These are phyloP conservation scores for Rosalia funebris DNA, from an alignment of 2,888 invertebrate species.

Conservation along the genomic window DNA sequence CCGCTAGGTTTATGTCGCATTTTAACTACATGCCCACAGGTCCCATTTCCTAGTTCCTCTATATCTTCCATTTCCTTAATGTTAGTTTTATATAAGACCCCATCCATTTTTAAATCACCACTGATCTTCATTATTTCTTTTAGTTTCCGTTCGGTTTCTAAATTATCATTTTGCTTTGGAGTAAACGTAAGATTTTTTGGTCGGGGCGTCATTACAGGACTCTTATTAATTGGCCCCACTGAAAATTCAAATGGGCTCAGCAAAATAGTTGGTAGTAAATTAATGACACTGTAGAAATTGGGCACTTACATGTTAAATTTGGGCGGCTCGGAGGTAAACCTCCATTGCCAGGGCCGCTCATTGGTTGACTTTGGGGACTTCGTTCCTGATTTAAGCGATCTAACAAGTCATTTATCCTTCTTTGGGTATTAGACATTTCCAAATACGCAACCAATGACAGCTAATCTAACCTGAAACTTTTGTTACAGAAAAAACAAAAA, in stretches of 20 bases:
- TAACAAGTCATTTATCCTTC: slow-evolving; percentile 85
- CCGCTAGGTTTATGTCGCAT: slow-evolving; percentile 90
- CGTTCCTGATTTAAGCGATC: slow-evolving; percentile 76
- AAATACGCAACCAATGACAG: slow-evolving; percentile 38
- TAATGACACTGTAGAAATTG: too few species aligned
- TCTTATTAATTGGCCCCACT: slow-evolving; percentile 47
- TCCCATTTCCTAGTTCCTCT: slow-evolving; percentile 92
- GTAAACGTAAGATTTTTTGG: slow-evolving; percentile 71
- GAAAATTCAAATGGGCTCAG: slow-evolving; percentile 27
- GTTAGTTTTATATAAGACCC: slow-evolving; percentile 80
- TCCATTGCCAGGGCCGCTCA: slow-evolving; percentile 38
- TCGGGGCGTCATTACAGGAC: slow-evolving; percentile 66
- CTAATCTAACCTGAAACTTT: slow-evolving; percentile 41
- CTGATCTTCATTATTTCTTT: slow-evolving; percentile 94
- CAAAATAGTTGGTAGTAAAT: not conserved
- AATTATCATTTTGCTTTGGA: slow-evolving; percentile 66
- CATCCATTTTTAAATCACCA: slow-evolving; percentile 87
- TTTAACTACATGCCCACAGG: slow-evolving; percentile 97
- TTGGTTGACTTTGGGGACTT: slow-evolving; percentile 49
- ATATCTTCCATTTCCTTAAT: slow-evolving; percentile 86
- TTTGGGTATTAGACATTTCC: slow-evolving; percentile 75
- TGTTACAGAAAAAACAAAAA: slow-evolving; percentile 45
- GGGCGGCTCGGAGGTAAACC: slow-evolving; percentile 45
- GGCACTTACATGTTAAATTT: slow-evolving; percentile 48
- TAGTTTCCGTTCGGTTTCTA: slow-evolving; percentile 84